Conservation (phyloP, 2,113 vertebrate genomes). For the Odocoileus hemionus region DNA sequence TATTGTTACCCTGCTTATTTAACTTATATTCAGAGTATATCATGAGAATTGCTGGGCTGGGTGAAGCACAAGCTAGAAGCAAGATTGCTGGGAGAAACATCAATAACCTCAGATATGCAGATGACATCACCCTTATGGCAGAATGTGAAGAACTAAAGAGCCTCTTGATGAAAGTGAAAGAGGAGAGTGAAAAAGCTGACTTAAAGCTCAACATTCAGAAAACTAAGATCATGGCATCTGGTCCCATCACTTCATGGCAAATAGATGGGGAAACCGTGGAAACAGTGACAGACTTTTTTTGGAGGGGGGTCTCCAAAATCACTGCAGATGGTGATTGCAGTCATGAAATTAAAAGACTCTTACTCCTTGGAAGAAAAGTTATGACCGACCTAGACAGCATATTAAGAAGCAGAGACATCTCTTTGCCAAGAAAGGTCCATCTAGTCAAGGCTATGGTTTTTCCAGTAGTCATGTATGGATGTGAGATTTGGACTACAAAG, state of each 20-base stretch:
- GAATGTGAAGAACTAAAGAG: neutral
- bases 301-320: neutral
- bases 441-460: neutral
- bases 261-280: neutral
- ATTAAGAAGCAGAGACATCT: neutral
- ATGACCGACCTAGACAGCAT: neutral
- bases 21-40: neutral
- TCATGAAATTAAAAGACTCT: neutral
- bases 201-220: neutral
- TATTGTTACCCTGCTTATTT: neutral
- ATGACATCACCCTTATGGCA: neutral
- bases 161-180: neutral
- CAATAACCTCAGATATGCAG: neutral
- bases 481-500: neutral
- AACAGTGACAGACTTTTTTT: neutral
- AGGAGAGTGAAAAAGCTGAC: neutral
- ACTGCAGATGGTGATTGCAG: neutral
- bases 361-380: neutral
- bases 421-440: neutral
- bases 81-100: neutral
- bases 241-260: neutral
- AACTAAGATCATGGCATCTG: accelerated
- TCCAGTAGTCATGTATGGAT: neutral
- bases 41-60: neutral
- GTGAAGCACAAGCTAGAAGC: neutral